Conservation (phyloP, 2,888 invertebrate genomes). For the Cataglyphis albicans region DNA sequence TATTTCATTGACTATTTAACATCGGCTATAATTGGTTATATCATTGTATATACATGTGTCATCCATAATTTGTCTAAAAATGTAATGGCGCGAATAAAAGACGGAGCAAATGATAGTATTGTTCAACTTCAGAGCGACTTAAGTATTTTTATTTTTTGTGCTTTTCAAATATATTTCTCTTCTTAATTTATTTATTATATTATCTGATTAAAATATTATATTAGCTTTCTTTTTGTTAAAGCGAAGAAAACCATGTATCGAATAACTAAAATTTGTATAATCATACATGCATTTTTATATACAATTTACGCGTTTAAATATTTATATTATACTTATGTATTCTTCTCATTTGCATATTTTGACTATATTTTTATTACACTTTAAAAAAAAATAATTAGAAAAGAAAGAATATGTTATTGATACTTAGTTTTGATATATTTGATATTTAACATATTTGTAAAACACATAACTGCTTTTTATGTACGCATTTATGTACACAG, state of each 20-base stretch:
- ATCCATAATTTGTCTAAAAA: conserved; percentile 41
- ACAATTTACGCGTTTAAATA: neutral
- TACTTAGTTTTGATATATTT: neutral
- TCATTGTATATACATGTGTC: conserved; percentile 24
- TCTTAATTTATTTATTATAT: neutral
- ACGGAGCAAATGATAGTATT: neutral
- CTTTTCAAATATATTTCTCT: neutral
- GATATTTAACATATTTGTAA: neutral
- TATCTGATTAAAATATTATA: neutral
- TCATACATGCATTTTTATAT: neutral
- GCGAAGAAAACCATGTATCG: neutral
- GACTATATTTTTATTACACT: neutral
- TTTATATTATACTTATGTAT: neutral
- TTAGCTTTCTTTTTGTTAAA: neutral
- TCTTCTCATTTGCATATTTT: neutral
- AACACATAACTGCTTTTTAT: neutral
- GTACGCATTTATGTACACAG: neutral
- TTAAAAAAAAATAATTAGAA: neutral
- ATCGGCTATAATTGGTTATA: conserved; percentile 32
- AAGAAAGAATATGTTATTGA: neutral
- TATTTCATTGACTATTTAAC: conserved; percentile 24
- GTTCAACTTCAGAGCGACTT: conserved; percentile 4
- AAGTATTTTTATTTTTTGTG: neutral
- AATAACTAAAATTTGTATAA: neutral
- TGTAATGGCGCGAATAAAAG: conserved; percentile 25